Evolutionary conservation across 2,888 invertebrate genomes (phyloP).

Genomic region (Dryadula phaetusa): DNA sequence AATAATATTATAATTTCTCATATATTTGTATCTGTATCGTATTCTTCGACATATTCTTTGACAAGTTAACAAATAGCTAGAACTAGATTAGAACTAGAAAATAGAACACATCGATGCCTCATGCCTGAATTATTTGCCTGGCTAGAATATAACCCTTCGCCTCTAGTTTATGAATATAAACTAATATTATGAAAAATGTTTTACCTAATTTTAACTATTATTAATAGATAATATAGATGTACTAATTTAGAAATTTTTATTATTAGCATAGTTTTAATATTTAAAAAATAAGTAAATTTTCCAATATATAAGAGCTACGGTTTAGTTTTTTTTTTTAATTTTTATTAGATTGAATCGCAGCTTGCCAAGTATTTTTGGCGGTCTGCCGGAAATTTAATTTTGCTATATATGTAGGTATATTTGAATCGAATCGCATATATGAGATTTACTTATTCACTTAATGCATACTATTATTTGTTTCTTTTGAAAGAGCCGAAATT

Average conservation of each 20-base stretch:
- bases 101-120: no score
- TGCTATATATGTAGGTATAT: neutral
- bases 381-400: slow-evolving; percentile 15
- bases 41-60: no score
- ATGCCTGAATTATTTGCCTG: no score
- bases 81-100: no score
- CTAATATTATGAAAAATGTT: no score
- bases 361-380: slow-evolving; percentile 22
- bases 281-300: neutral
- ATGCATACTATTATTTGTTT: neutral
- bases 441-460: neutral
- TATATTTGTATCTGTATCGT: no score
- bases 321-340: slow-evolving; percentile 12
- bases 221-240: no score
- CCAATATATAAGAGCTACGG: neutral
- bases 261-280: neutral
- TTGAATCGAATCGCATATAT: neutral
- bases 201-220: no score
- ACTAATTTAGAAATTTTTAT: neutral
- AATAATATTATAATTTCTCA: neutral
- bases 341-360: neutral
- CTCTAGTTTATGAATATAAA: no score
- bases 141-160: no score
- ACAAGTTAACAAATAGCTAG: no score
- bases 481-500: no score